phyloP scores from a whole-genome alignment of 2,797 vertebrate genomes.

The Mormyrops boulengeri region DNA sequence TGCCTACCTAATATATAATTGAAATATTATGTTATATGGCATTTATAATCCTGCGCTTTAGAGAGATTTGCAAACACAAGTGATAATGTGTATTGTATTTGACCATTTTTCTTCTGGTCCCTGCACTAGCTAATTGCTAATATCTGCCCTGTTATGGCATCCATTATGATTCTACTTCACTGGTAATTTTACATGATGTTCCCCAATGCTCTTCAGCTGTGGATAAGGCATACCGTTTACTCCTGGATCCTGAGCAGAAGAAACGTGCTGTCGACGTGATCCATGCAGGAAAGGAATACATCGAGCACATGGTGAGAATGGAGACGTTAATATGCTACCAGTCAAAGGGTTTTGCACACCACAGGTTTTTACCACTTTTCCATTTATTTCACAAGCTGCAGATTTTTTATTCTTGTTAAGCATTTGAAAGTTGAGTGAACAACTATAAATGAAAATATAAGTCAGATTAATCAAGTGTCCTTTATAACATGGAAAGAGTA shows the following conservation, averaged over 20 bases:
- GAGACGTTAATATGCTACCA: background rate
- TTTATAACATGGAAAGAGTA: background rate
- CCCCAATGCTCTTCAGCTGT: slow-evolving; percentile 68
- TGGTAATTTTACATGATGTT: background rate
- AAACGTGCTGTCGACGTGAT: slow-evolving; percentile 94
- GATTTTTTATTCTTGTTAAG: background rate
- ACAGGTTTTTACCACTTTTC: too few species aligned
- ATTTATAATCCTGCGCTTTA: background rate
- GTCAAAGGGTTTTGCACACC: background rate
- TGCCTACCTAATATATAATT: background rate
- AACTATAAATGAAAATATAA: background rate
- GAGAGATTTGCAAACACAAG: background rate
- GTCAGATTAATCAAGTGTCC: background rate
- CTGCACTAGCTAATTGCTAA: background rate
- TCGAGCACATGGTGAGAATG: slow-evolving; percentile 87
- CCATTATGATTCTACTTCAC: background rate
- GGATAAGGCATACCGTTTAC: slow-evolving; percentile 93
- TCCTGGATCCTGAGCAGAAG: slow-evolving; percentile 90
- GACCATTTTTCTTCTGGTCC: background rate
- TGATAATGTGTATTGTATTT: background rate
- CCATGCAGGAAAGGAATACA: slow-evolving; percentile 88
- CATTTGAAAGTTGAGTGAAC: background rate
- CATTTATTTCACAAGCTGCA: background rate
- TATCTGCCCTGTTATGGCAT: background rate
- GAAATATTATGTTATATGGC: background rate